A percentile compares a stretch with the other conserved stretches of the same genome.
Conservation (phyloP, 2,888 invertebrate genomes). For the Noctuana brunneofusca region DNA sequence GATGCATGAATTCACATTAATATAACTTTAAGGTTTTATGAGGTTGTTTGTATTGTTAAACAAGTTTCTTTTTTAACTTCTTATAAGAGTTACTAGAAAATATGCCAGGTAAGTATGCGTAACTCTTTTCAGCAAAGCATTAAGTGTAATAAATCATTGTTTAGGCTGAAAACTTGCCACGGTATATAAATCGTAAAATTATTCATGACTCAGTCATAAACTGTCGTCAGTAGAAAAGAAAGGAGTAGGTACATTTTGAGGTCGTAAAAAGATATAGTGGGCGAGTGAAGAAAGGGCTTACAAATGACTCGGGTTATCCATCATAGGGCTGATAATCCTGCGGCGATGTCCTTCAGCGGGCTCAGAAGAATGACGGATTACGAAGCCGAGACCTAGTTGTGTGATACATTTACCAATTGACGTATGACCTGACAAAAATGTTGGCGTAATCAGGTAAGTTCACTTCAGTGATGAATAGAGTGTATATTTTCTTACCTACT, state of each 20-base stretch:
- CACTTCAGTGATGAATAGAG: background rate
- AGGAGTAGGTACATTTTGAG: slow-evolving; percentile 10
- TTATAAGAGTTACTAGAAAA: too few species aligned
- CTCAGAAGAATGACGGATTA: slow-evolving; percentile 5
- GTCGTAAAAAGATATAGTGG: slow-evolving; percentile 24
- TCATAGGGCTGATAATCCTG: slow-evolving; percentile 26
- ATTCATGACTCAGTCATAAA: slow-evolving; percentile 12
- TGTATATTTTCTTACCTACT: too few species aligned
- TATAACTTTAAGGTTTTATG: too few species aligned
- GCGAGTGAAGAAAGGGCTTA: slow-evolving; percentile 22
- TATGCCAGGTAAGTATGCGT: background rate
- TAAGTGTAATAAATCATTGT: slow-evolving; percentile 4
- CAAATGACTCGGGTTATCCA: slow-evolving; percentile 28
- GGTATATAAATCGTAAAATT: slow-evolving; percentile 14
- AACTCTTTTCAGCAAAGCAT: background rate
- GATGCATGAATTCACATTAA: too few species aligned
- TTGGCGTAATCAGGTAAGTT: slow-evolving; percentile 3
- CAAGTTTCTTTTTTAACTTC: too few species aligned
- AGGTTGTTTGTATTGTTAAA: too few species aligned
- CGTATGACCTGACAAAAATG: background rate
- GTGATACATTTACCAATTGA: slow-evolving; percentile 1
- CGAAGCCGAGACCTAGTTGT: background rate
- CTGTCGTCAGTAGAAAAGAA: slow-evolving; percentile 9
- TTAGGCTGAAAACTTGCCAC: slow-evolving; percentile 4
- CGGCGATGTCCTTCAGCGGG: slow-evolving; percentile 10